Base-by-base conservation (phyloP, 1,140 invertebrate genomes). In the Trichonephila inaurata region DNA sequence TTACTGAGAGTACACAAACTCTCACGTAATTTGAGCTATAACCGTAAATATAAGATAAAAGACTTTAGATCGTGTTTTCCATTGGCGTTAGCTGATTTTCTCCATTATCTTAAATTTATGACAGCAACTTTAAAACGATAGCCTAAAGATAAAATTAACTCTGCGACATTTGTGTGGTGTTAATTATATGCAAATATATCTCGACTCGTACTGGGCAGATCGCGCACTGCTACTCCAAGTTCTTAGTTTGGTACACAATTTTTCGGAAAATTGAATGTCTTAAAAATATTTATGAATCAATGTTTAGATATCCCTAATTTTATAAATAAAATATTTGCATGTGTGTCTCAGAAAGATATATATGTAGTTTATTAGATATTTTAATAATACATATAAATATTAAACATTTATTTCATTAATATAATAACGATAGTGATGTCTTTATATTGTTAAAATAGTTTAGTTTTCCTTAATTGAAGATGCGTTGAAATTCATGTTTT, bases 181-280 rank as follows among this genome's bases (percentile, higher is more conserved):
- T 24, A 83, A 83, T 83, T 83, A 83, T 83, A 83, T 83, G 82
- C 18, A 83, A 83, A 83, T 83, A 83, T 83, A 83, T 12, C 44
- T 58, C 82, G 51, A 83, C 82, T 83, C 82, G 24, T 83, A 12
- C 44, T 8, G 8, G 4, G 3, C 44, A 83, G 12, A 83, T 83
- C 58, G 51, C 24, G 21, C 51, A 83, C 6, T 24, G 19, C 44
- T 83, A 10, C 72, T 16, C 28, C 28, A 7, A 2, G 28, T 33
- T 33, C 28, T 77, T 33, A 1, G 28, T 14, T 40, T 18, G 3
- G 28, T 28, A 18, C 5, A 77, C 28, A 4, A 18, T 77, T 33
- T 40, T 33, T 0, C 14, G 16, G 14, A 19, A 19, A 40, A 7
- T 18, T 33, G 21, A 60, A 60, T 60, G 40, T 44, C n/a, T n/a